Percentiles rank a stretch among this genome's conserved stretches.
phyloP scores from a whole-genome alignment of 2,113 vertebrate species.

The Diadophis punctatus region DNA sequence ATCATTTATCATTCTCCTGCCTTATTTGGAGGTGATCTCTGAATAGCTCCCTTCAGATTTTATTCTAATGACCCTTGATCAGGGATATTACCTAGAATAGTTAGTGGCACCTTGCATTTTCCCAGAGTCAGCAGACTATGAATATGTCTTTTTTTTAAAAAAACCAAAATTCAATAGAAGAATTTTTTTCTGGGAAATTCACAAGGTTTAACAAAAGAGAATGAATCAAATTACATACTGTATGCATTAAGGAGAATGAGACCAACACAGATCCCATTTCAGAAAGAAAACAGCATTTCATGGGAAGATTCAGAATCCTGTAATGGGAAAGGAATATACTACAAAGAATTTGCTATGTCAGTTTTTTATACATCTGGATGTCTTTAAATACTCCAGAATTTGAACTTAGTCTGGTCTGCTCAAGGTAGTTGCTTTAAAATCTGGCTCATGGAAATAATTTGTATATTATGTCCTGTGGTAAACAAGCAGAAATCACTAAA shows the following conservation, averaged over 20 bases:
- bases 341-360: background rate
- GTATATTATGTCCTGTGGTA: background rate
- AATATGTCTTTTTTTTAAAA: too few species aligned
- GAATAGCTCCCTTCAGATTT: conserved; percentile 4
- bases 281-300: background rate
- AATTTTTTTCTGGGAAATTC: background rate
- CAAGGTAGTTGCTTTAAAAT: background rate
- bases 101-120: conserved; percentile 3
- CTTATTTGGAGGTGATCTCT: background rate
- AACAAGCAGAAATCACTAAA: background rate
- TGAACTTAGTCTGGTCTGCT: background rate
- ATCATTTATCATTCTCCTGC: conserved; percentile 10
- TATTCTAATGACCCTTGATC: conserved; percentile 9
- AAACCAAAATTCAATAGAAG: background rate
- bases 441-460: background rate
- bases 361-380: background rate
- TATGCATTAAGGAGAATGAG: background rate
- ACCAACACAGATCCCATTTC: background rate
- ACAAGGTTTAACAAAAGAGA: background rate
- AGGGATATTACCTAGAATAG: background rate
- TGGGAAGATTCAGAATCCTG: background rate
- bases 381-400: too few species aligned
- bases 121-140: background rate
- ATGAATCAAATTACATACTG: background rate
- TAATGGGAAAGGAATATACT: background rate